phyloP scores from a whole-genome alignment of 2,797 vertebrate genomes.

The Gallinago nigripennis region DNA sequence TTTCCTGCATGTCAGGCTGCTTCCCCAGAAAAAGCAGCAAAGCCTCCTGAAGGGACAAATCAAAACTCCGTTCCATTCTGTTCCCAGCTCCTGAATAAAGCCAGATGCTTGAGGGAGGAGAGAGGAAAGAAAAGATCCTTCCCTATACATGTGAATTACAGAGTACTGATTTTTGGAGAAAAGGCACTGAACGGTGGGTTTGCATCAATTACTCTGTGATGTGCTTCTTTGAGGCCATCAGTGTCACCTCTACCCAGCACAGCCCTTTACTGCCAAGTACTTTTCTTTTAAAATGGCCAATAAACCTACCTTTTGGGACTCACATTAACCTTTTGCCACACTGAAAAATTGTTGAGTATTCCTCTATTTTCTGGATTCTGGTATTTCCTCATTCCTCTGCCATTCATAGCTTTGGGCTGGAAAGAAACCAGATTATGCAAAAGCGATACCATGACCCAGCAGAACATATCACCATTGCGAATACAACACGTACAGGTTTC shows the following conservation, averaged over 20 bases:
- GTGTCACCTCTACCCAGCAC: background rate
- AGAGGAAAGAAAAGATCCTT: background rate
- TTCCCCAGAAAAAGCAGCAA: background rate
- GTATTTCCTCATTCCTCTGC: background rate
- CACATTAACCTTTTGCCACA: background rate
- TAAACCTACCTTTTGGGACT: background rate
- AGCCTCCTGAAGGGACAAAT: background rate
- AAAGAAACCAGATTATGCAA: background rate
- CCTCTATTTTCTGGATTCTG: background rate
- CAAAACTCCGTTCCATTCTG: background rate
- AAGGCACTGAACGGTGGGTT: background rate
- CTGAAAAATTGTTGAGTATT: background rate
- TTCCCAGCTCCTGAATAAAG: background rate
- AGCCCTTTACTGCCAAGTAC: background rate
- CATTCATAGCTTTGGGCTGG: background rate
- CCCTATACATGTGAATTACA: background rate
- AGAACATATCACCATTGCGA: conserved; percentile 9
- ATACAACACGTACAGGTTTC: background rate
- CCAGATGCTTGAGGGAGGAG: background rate
- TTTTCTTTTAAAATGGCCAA: background rate
- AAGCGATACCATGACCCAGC: background rate
- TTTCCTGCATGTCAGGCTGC: background rate
- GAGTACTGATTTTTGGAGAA: background rate
- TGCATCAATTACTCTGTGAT: background rate
- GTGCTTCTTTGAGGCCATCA: background rate